Conservation (phyloP, 1,140 invertebrate genomes). For the Bombus huntii region DNA sequence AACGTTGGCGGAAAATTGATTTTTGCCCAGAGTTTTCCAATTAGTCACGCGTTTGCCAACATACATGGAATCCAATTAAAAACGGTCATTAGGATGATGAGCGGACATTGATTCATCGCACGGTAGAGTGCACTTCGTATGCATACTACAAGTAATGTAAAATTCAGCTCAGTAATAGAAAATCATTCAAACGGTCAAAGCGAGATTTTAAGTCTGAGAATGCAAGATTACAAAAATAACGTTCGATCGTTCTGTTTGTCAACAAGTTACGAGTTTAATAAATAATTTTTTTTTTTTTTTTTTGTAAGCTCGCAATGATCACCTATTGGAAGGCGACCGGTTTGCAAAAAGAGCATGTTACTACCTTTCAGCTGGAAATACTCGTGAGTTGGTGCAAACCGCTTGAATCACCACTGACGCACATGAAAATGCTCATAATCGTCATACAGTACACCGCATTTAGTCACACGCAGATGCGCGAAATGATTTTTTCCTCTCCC, state of each 20-base stretch:
- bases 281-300: no score
- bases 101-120: constrained; percentile 26
- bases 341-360: no score
- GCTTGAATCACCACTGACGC: constrained; percentile 43
- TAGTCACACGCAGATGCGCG: constrained; percentile 47
- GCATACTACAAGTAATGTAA: not conserved
- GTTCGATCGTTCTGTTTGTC: no score
- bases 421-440: constrained; percentile 49
- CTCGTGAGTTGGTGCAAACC: constrained; percentile 11
- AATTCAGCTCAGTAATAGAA: not conserved
- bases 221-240: no score
- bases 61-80: no score
- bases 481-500: constrained; percentile 37
- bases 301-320: no score
- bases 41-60: no score
- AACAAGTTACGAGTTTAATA: no score
- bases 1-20: not conserved
- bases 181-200: not conserved
- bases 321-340: no score
- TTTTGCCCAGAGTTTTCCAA: not conserved
- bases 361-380: no score
- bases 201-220: no score
- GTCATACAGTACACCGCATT: constrained; percentile 19
- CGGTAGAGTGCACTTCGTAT: not conserved
- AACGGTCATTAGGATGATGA: not conserved